These are phyloP conservation scores for Amblyopsis hoosieri DNA, from an alignment of 2,797 vertebrate species.

Conservation along the genomic window DNA sequence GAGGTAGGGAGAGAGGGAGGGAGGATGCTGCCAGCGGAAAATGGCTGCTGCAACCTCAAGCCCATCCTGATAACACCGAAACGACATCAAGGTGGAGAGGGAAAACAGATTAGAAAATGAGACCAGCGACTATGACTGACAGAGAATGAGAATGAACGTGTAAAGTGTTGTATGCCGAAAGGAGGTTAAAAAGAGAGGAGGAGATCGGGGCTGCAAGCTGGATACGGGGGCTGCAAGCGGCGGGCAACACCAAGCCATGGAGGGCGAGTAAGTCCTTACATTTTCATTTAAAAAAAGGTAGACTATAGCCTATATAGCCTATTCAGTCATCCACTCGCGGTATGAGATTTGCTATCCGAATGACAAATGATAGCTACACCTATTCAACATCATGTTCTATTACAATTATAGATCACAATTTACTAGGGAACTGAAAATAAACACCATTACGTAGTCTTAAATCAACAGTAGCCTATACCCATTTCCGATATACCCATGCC, in stretches of 20 bases:
- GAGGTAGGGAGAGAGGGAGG: conserved; percentile 52
- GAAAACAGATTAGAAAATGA: conserved; percentile 61
- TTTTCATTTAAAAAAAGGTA: conserved; percentile 62
- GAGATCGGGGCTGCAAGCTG: conserved; percentile 23
- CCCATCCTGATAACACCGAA: conserved; percentile 80
- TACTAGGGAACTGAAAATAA: conserved; percentile 59
- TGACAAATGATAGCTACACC: conserved; percentile 26
- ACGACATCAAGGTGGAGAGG: conserved; percentile 80
- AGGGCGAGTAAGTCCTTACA: conserved; percentile 86
- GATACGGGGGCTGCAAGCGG: conserved; percentile 76
- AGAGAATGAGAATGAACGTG: conserved; percentile 64
- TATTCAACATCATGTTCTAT: conserved; percentile 55
- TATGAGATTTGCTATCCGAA: not conserved
- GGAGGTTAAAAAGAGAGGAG: conserved; percentile 66
- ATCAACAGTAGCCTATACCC: conserved; percentile 71
- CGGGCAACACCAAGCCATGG: conserved; percentile 84
- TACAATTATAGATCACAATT: conserved; percentile 53
- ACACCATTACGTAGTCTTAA: conserved; percentile 76
- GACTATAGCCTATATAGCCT: conserved; percentile 14
- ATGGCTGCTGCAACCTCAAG: conserved; percentile 86
- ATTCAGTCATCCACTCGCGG: conserved; percentile 40
- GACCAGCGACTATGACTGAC: conserved; percentile 62
- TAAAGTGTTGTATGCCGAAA: conserved; percentile 68
- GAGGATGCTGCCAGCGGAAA: conserved; percentile 85
- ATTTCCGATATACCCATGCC: conserved; percentile 60